Base-by-base conservation (phyloP, 2,113 vertebrate genomes). In the Corythornis vintsioides region DNA sequence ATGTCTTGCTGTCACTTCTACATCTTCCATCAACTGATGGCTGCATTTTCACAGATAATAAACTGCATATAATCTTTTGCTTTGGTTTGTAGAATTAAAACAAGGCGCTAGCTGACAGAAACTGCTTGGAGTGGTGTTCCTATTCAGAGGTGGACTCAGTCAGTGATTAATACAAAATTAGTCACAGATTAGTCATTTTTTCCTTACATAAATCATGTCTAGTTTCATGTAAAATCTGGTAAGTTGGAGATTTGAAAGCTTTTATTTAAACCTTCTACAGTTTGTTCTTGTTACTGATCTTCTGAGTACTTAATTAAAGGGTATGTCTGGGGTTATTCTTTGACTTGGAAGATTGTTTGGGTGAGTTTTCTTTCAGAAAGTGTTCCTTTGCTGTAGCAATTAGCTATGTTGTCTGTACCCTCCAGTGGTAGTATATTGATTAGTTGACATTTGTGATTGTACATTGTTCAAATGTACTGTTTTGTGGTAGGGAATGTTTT, bases 101-200 rank as follows among this genome's bases (percentile, higher is more conserved):
- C 43, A 66, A 50, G 66, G 45, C 38, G 28, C 38, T 78, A 33
- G 13, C 74, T 87, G 57, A 64, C 61, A 86, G 42, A 70, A 86
- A 45, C 55, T 82, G 50, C 29, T 18, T 21, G 21, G 53, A 79
- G 16, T 75, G 60, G 45, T 3, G 4, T 8, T 94, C 72, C 29
- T 59, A 1, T 70, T 89, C 52, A n/a, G 53, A 66, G 60, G 52
- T 59, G 70, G 76, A 59, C 47, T 80, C 17, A n/a, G 42, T 57
- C 31, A 33, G 59, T 76, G 82, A 83, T 91, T 92, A 91, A 66
- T 71, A 53, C 2, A n/a, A 81, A 83, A 72, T 94, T 78, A 93
- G 47, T 93, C 79, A 88, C 7, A 59, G 66, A 74, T 82, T 40
- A 93, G 69, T 83, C 31, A 77, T 65, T 48, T 89, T 92, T 95